Percentiles rank a stretch among this genome's conserved stretches.
These are phyloP conservation scores for Smutsia gigantea DNA, from an alignment of 2,797 vertebrate genomes.

Conservation along the genomic window DNA sequence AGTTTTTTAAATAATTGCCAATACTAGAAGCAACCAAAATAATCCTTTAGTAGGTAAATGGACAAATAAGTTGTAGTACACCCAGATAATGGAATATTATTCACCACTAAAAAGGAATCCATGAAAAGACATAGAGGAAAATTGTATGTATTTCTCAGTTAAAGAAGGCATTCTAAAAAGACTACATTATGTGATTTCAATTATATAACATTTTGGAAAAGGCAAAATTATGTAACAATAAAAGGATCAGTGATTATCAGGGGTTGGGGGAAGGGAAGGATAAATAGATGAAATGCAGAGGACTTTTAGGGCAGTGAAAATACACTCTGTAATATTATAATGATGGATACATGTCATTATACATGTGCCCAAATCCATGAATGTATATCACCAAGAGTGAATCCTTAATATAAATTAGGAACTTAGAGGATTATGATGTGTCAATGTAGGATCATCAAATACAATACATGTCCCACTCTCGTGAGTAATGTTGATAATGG, in stretches of 20 bases:
- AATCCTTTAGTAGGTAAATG: neutral
- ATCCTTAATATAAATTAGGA: neutral
- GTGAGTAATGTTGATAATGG: neutral
- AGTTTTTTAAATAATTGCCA: neutral
- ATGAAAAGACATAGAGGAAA: neutral
- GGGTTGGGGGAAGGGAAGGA: neutral
- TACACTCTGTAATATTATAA: neutral
- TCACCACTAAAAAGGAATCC: neutral
- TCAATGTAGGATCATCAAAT: neutral
- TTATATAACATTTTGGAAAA: neutral
- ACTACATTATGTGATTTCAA: neutral
- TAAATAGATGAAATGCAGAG: neutral
- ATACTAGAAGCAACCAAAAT: neutral
- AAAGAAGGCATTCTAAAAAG: neutral
- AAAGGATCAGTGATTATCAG: neutral
- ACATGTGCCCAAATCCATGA: neutral
- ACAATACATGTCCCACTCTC: neutral
- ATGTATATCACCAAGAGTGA: neutral
- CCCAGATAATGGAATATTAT: neutral
- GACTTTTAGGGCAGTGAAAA: neutral
- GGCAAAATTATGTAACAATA: neutral
- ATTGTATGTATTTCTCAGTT: neutral
- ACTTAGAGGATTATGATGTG: neutral
- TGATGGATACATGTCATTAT: no score
- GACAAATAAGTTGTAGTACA: neutral